phyloP scores from a whole-genome alignment of 2,888 invertebrate species.

The Drosophila vallismaia region DNA sequence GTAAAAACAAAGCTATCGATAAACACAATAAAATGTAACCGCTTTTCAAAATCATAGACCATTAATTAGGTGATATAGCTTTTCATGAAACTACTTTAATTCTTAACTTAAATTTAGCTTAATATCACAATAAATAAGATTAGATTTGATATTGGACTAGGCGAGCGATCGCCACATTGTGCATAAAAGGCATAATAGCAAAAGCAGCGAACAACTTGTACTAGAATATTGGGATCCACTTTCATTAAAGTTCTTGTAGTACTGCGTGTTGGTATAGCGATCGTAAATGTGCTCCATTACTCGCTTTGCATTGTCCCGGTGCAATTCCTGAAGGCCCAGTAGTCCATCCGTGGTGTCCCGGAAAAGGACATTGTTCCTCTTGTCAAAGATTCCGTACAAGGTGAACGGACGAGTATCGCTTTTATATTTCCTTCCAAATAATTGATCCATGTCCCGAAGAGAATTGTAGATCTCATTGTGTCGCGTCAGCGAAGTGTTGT shows the following conservation, averaged over 20 bases:
- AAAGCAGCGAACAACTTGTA: conserved; percentile 2
- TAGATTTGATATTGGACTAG: conserved; percentile 20
- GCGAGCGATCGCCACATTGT: conserved; percentile 5
- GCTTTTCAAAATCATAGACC: neutral
- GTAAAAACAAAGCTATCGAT: neutral
- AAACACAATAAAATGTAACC: neutral
- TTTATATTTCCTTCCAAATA: conserved; percentile 88
- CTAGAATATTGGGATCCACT: conserved; percentile 25
- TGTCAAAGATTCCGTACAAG: conserved; percentile 89
- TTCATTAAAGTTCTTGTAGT: conserved; percentile 58
- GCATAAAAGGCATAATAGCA: conserved; percentile 29
- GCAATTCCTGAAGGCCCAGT: conserved; percentile 74
- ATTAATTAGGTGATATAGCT: conserved; percentile 19
- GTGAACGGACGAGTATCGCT: conserved; percentile 87
- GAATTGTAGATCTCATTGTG: conserved; percentile 89
- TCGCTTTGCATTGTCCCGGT: conserved; percentile 75
- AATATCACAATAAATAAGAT: conserved; percentile 72
- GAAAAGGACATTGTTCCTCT: conserved; percentile 87
- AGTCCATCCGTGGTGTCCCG: conserved; percentile 81
- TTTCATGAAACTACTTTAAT: conserved; percentile 2
- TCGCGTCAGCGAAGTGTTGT: conserved; percentile 85
- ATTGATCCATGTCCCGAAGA: conserved; percentile 88
- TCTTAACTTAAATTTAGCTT: conserved; percentile 61
- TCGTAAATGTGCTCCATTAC: conserved; percentile 81
- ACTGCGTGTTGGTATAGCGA: conserved; percentile 64